Conservation (phyloP, 2,797 vertebrate genomes). For the Halcyon badia region DNA sequence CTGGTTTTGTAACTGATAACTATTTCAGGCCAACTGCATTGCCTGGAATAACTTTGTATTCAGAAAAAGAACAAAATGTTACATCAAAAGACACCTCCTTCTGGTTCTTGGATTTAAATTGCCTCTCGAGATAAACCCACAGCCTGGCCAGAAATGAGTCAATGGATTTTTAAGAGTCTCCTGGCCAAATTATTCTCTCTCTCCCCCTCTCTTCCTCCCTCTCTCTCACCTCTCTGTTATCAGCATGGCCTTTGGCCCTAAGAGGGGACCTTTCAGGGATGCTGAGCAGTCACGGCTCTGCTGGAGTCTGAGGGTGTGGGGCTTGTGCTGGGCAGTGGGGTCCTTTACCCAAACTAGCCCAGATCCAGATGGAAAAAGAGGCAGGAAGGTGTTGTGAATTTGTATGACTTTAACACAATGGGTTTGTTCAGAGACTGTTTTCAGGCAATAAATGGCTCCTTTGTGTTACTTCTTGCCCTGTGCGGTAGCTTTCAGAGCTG, state of each 20-base stretch:
- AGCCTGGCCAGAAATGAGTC: constrained; percentile 13
- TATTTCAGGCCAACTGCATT: constrained; percentile 68
- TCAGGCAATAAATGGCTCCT: constrained; percentile 73
- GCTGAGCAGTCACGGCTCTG: background rate
- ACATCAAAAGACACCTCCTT: constrained; percentile 65
- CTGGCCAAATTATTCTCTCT: background rate
- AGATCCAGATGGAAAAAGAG: constrained; percentile 51
- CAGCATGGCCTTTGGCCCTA: background rate
- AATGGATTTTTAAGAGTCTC: constrained; percentile 41
- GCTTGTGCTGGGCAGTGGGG: accelerated
- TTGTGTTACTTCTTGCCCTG: constrained; percentile 66
- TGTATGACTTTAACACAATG: constrained; percentile 75
- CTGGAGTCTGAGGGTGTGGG: accelerated
- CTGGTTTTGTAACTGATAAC: constrained; percentile 75
- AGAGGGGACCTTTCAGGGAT: background rate
- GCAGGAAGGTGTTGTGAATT: constrained; percentile 71
- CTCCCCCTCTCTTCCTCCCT: background rate
- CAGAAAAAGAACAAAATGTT: constrained; percentile 68
- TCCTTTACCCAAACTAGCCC: background rate
- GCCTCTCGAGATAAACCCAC: constrained; percentile 21
- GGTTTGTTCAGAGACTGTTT: constrained; percentile 75
- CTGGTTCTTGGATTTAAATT: constrained; percentile 52
- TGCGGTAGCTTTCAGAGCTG: constrained; percentile 9
- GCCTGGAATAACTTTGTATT: constrained; percentile 72
- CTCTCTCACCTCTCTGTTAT: constrained; percentile 16